Conservation (phyloP, 1,140 invertebrate genomes). For the Heliconius hewitsoni region DNA sequence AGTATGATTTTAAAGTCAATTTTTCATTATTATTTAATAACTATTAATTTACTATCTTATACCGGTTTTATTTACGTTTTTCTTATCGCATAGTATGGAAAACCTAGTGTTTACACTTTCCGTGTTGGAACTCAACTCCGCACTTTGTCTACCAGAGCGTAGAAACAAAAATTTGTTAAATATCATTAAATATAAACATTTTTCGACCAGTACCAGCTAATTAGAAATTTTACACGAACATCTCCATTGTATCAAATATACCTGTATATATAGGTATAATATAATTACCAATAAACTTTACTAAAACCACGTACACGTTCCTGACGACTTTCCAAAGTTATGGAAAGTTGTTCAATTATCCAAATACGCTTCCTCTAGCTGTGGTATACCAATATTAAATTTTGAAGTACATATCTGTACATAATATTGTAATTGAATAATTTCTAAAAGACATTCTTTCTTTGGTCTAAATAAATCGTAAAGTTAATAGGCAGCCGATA, state of each 20-base stretch:
- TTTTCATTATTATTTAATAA: too few species aligned
- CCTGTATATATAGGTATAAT: not conserved
- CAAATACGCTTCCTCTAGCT: constrained; percentile 4
- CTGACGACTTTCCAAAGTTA: not conserved
- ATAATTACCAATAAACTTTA: constrained; percentile 5
- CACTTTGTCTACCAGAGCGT: too few species aligned
- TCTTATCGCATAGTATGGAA: too few species aligned
- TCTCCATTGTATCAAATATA: not conserved
- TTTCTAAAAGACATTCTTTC: not conserved
- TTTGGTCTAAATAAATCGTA: not conserved
- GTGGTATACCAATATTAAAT: not conserved
- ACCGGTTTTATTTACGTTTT: too few species aligned
- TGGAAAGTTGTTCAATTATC: constrained; percentile 14
- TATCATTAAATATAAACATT: too few species aligned
- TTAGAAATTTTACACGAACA: not conserved
- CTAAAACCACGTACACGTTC: constrained; percentile 4
- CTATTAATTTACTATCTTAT: too few species aligned
- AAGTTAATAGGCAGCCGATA: too few species aligned
- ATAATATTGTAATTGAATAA: not conserved
- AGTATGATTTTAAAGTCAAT: too few species aligned
- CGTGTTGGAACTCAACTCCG: too few species aligned
- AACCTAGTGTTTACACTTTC: too few species aligned
- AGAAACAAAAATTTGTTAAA: too few species aligned
- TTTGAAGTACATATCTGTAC: not conserved
- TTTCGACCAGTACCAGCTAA: not conserved